Conservation (phyloP, 2,888 invertebrate genomes). For the Orchesellides sinensis region DNA sequence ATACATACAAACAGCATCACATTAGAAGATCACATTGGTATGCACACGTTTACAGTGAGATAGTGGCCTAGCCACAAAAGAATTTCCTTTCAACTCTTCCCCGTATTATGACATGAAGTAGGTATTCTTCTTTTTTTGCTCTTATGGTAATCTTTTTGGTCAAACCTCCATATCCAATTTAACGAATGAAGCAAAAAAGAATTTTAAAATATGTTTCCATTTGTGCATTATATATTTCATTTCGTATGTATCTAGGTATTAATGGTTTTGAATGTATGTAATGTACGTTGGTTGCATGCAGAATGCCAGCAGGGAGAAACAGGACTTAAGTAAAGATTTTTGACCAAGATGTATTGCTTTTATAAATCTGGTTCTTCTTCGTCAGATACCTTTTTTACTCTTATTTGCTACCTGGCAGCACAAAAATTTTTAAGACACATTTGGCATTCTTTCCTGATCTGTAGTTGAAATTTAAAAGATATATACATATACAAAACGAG, state of each 20-base stretch:
- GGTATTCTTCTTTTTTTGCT: conserved; percentile 48
- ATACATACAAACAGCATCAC: background rate
- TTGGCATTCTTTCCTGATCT: conserved; percentile 46
- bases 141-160: conserved; percentile 59
- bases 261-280: conserved; percentile 16
- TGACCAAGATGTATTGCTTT: conserved; percentile 59
- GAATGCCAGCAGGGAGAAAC: conserved; percentile 62
- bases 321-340: conserved; percentile 55
- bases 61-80: conserved; percentile 34
- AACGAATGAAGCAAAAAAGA: conserved; percentile 57
- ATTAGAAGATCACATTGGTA: conserved; percentile 11
- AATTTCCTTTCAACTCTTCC: conserved; percentile 35
- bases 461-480: conserved; percentile 19
- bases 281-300: conserved; percentile 31
- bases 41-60: conserved; percentile 8
- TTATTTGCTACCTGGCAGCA: conserved; percentile 33
- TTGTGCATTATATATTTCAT: conserved; percentile 38
- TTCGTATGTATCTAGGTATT: background rate
- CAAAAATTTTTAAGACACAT: conserved; percentile 35
- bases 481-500: background rate
- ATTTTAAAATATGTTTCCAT: conserved; percentile 45
- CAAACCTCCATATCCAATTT: conserved; percentile 61
- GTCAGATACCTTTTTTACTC: conserved; percentile 31
- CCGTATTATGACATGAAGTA: conserved; percentile 22
- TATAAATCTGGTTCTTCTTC: conserved; percentile 56